These are phyloP conservation scores for Gastrophysa polygoni DNA, from an alignment of 2,888 invertebrate species.

Conservation along the genomic window DNA sequence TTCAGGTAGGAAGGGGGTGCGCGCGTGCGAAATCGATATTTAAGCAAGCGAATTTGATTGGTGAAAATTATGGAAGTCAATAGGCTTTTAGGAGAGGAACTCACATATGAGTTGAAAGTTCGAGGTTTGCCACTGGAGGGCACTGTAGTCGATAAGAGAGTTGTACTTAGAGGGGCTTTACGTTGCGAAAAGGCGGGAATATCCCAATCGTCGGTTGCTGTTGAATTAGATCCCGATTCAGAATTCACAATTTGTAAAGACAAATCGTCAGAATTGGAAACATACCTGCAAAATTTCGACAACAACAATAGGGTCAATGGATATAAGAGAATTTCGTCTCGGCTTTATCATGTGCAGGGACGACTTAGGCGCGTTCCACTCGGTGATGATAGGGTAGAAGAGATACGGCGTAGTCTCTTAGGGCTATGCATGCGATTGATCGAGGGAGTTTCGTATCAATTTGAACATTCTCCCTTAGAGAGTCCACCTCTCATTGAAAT, in stretches of 20 bases:
- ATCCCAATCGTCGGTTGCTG: not conserved
- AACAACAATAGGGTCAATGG: conserved; percentile 3
- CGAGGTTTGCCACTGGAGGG: not conserved
- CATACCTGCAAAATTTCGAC: too few species aligned
- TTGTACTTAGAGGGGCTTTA: not conserved
- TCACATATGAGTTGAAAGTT: conserved; percentile 9
- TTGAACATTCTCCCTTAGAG: too few species aligned
- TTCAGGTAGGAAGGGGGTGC: too few species aligned
- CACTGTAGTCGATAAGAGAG: conserved; percentile 9
- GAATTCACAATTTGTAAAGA: not conserved
- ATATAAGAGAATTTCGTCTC: conserved; percentile 8
- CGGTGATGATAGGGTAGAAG: not conserved
- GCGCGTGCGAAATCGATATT: too few species aligned
- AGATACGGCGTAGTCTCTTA: not conserved
- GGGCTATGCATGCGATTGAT: not conserved
- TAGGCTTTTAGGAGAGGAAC: conserved; percentile 7
- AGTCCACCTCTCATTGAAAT: not conserved
- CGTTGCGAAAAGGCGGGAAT: not conserved
- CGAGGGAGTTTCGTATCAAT: not conserved
- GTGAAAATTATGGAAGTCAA: conserved; percentile 19
- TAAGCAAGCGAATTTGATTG: too few species aligned
- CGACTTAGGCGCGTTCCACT: not conserved
- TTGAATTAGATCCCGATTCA: not conserved
- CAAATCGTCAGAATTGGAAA: not conserved
- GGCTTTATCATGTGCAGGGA: not conserved